Evolutionary conservation across 1,140 invertebrate species (phyloP).

Genomic region (Lethrus apterus): DNA sequence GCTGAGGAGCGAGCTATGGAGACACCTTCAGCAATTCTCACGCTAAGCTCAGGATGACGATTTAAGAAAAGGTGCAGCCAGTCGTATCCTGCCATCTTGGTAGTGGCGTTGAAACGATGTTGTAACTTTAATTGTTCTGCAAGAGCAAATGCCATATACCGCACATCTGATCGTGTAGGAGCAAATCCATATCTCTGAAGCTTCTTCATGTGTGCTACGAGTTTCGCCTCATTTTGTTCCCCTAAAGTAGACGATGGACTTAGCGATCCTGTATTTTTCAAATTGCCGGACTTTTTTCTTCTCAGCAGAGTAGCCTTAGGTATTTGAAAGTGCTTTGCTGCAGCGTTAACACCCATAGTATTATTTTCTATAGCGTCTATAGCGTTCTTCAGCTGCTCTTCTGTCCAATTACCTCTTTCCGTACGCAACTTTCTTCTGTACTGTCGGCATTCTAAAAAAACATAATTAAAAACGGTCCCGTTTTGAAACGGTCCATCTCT

Average conservation of each 20-base stretch:
- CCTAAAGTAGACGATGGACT: conserved; percentile 10
- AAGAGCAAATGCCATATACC: conserved; percentile 9
- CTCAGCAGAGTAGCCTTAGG: background rate
- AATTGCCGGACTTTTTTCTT: background rate
- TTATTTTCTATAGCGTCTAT: too few species aligned
- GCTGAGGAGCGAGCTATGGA: conserved; percentile 34
- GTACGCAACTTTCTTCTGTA: too few species aligned
- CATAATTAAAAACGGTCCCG: too few species aligned
- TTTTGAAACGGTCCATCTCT: too few species aligned
- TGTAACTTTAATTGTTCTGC: conserved; percentile 2
- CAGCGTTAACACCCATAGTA: too few species aligned
- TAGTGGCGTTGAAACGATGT: conserved; percentile 20
- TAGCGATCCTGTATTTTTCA: conserved; percentile 4
- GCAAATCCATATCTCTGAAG: conserved; percentile 28
- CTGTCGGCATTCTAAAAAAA: too few species aligned
- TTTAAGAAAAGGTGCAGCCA: conserved; percentile 27
- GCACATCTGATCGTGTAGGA: conserved; percentile 17
- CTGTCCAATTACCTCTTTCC: too few species aligned
- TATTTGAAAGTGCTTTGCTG: too few species aligned
- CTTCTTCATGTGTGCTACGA: conserved; percentile 23
- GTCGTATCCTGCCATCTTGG: conserved; percentile 20
- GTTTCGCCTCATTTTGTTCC: conserved; percentile 18
- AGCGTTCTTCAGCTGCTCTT: too few species aligned
- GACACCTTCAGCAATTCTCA: conserved; percentile 38
- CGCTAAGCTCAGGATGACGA: conserved; percentile 30